These are phyloP conservation scores for Atrichornis clamosus DNA, from an alignment of 2,113 vertebrate genomes.

Conservation along the genomic window DNA sequence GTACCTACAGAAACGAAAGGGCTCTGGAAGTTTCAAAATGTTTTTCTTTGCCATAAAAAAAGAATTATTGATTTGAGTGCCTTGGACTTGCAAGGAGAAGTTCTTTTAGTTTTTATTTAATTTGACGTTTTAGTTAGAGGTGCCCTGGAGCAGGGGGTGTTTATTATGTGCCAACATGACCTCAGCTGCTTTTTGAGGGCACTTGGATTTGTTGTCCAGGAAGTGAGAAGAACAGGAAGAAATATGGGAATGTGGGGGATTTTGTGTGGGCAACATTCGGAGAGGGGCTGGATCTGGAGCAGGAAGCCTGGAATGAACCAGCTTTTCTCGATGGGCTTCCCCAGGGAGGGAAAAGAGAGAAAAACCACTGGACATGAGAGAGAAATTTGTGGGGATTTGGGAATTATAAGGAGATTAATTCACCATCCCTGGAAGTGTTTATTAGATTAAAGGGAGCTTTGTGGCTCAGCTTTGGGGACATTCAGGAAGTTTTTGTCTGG, in stretches of 20 bases:
- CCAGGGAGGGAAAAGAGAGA: background rate
- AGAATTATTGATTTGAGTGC: background rate
- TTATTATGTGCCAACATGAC: background rate
- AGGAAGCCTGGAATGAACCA: background rate
- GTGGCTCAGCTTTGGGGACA: background rate
- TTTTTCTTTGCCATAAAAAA: background rate
- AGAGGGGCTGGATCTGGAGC: background rate
- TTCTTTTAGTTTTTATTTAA: background rate
- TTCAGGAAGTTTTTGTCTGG: background rate
- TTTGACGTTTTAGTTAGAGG: background rate
- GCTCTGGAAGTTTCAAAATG: background rate
- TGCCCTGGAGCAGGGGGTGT: background rate
- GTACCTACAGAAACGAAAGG: background rate
- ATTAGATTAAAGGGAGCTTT: background rate
- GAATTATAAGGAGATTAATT: background rate
- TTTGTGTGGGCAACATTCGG: background rate
- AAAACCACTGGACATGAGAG: background rate
- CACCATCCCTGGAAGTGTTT: background rate
- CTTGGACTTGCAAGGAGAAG: background rate
- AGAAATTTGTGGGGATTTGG: background rate
- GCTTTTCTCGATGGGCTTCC: background rate
- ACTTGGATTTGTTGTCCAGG: background rate
- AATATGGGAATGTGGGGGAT: rapidly evolving
- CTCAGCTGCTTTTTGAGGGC: background rate
- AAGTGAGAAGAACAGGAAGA: background rate